Conservation (phyloP, 2,113 vertebrate species). For the Eurypyga helias region DNA sequence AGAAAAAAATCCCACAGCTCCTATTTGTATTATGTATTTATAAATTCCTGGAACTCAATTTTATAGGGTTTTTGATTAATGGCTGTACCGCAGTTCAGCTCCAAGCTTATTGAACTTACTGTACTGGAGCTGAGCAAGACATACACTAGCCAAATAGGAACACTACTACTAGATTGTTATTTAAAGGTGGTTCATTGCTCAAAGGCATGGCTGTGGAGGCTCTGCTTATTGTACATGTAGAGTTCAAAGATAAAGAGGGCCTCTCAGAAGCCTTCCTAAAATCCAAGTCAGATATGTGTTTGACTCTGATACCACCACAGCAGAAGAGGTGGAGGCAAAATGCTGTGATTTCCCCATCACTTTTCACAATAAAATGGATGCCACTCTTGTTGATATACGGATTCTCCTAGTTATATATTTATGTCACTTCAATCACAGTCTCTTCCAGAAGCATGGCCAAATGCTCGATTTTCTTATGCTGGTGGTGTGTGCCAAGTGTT, state of each 20-base stretch:
- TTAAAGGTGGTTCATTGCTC: neutral
- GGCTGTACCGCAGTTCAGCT: constrained; percentile 14
- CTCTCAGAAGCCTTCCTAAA: neutral
- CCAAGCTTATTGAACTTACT: constrained; percentile 43
- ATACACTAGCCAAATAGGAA: constrained; percentile 1
- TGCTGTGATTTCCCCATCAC: neutral
- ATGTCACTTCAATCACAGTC: neutral
- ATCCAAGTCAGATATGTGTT: neutral
- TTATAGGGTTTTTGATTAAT: constrained; percentile 65
- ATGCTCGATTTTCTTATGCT: neutral
- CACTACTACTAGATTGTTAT: constrained; percentile 4
- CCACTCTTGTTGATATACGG: neutral
- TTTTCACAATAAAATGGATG: neutral
- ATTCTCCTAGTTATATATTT: constrained; percentile 22
- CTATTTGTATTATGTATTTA: constrained; percentile 60
- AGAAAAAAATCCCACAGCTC: constrained; percentile 34
- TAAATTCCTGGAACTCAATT: constrained; percentile 63
- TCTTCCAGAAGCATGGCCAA: constrained; percentile 18
- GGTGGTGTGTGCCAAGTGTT: neutral
- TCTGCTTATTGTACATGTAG: constrained; percentile 9
- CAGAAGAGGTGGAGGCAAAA: neutral
- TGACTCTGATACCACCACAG: neutral
- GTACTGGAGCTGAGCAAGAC: constrained; percentile 12
- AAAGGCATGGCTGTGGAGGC: neutral
- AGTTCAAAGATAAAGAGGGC: neutral